Conservation (phyloP, 1,140 invertebrate genomes). For the Drosophila tani region DNA sequence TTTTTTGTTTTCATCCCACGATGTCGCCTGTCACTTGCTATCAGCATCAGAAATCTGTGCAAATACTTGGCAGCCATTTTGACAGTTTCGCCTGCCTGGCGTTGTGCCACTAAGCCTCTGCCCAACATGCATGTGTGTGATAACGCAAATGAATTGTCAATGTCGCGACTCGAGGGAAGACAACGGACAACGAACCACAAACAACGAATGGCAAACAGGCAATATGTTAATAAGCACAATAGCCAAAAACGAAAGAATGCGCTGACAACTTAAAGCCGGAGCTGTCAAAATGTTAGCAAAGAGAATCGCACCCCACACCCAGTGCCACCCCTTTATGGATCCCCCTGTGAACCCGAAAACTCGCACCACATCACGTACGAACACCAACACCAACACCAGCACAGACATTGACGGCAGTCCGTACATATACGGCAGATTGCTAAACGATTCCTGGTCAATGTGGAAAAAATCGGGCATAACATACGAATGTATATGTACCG, state of each 20-base stretch:
- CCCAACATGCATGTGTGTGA: conserved; percentile 43
- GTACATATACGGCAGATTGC: conserved; percentile 36
- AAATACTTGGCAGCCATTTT: conserved; percentile 55
- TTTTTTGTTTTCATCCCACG: conserved; percentile 2
- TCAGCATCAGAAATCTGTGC: conserved; percentile 45
- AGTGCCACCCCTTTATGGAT: background rate
- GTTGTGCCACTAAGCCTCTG: conserved; percentile 52
- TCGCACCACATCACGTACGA: conserved; percentile 70
- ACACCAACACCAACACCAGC: conserved; percentile 4
- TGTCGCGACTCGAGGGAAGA: conserved; percentile 59
- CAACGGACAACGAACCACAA: conserved; percentile 32
- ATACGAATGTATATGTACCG: conserved; percentile 33
- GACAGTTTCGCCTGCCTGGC: conserved; percentile 44
- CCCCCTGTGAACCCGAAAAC: conserved; percentile 57
- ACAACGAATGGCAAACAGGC: conserved; percentile 54
- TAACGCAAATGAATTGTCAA: conserved; percentile 77
- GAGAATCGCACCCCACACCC: conserved; percentile 24
- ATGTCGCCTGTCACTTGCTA: conserved; percentile 42
- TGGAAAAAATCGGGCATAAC: conserved; percentile 74
- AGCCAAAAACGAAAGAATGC: conserved; percentile 61
- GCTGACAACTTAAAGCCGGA: conserved; percentile 78
- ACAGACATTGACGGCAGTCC: conserved; percentile 27
- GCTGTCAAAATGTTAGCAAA: conserved; percentile 73
- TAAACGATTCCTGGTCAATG: conserved; percentile 71
- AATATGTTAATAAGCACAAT: conserved; percentile 77